These are phyloP conservation scores for Meteorus sp. DNA, from an alignment of 1,140 invertebrate genomes.

Conservation along the genomic window DNA sequence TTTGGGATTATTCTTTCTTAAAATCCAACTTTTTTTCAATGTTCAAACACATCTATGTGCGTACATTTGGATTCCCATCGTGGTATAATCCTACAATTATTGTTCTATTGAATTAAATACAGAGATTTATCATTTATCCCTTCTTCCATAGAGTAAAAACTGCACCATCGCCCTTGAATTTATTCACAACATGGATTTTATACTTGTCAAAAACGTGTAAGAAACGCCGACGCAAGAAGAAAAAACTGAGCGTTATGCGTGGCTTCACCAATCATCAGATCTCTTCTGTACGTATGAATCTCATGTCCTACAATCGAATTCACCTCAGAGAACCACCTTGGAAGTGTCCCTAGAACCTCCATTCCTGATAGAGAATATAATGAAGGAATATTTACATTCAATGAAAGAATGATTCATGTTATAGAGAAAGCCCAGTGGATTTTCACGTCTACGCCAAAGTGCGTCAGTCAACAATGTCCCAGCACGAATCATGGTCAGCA, in stretches of 20 bases:
- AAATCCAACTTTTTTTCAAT: slow-evolving; percentile 24
- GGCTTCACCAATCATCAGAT: slow-evolving; percentile 38
- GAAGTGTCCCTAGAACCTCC: too few relatives aligned
- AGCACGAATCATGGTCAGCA: slow-evolving; percentile 68
- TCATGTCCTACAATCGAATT: too few relatives aligned
- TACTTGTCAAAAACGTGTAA: slow-evolving; percentile 68
- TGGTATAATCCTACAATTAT: neutral
- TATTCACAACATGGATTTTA: slow-evolving; percentile 89
- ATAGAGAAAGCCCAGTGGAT: slow-evolving; percentile 36
- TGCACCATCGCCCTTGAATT: slow-evolving; percentile 94
- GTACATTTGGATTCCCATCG: slow-evolving; percentile 1
- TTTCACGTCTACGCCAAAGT: slow-evolving; percentile 64
- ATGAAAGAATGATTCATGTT: too few relatives aligned
- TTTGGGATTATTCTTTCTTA: neutral
- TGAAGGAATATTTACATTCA: too few relatives aligned
- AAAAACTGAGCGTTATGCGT: slow-evolving; percentile 40
- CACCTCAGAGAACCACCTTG: too few relatives aligned
- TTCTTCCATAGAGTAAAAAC: slow-evolving; percentile 85
- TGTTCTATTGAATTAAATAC: neutral
- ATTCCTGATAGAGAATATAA: too few relatives aligned
- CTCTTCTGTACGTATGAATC: too few relatives aligned
- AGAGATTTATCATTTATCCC: slow-evolving; percentile 17
- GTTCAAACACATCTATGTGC: neutral
- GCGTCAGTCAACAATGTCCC: slow-evolving; percentile 78
- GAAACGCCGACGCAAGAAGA: slow-evolving; percentile 25